Evolutionary conservation across 2,797 vertebrate species (phyloP).

Genomic region (Coranthus polyacanthus): DNA sequence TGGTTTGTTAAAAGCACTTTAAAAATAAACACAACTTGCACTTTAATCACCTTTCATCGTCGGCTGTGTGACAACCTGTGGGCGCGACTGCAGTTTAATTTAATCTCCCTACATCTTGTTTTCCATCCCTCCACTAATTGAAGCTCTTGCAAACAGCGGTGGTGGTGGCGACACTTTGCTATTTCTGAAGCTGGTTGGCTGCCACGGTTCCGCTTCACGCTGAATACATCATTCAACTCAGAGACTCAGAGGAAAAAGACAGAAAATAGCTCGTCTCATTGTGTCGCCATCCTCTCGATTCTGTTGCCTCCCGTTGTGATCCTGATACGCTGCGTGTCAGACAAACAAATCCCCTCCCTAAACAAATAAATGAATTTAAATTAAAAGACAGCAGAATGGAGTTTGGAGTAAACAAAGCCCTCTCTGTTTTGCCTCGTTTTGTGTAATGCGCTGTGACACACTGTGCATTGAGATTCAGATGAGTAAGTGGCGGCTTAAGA

Average conservation of each 20-base stretch:
- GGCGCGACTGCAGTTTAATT: constrained; percentile 51
- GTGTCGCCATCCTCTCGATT: constrained; percentile 62
- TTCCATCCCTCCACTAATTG: constrained; percentile 44
- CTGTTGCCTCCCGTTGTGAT: constrained; percentile 49
- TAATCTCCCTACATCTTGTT: constrained; percentile 42
- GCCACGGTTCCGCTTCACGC: constrained; percentile 52
- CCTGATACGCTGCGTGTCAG: constrained; percentile 61
- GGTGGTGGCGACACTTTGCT: constrained; percentile 30
- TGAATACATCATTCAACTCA: constrained; percentile 61
- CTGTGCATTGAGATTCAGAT: constrained; percentile 79
- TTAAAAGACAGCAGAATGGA: constrained; percentile 60
- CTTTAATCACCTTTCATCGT: constrained; percentile 61
- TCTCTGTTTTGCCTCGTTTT: constrained; percentile 49
- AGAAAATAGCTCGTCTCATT: constrained; percentile 66
- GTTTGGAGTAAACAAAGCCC: constrained; percentile 66
- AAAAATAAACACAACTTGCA: constrained; percentile 47
- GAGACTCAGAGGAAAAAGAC: constrained; percentile 57
- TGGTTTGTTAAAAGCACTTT: constrained; percentile 51
- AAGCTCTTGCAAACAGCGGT: constrained; percentile 29
- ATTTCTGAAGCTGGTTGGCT: constrained; percentile 62
- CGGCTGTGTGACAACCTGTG: constrained; percentile 58
- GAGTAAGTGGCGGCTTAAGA: constrained; percentile 63
- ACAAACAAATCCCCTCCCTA: constrained; percentile 50
- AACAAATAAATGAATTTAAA: constrained; percentile 59
- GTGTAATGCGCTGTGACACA: constrained; percentile 74